These are phyloP conservation scores for Butorides virescens DNA, from an alignment of 2,113 vertebrate species.

Conservation along the genomic window DNA sequence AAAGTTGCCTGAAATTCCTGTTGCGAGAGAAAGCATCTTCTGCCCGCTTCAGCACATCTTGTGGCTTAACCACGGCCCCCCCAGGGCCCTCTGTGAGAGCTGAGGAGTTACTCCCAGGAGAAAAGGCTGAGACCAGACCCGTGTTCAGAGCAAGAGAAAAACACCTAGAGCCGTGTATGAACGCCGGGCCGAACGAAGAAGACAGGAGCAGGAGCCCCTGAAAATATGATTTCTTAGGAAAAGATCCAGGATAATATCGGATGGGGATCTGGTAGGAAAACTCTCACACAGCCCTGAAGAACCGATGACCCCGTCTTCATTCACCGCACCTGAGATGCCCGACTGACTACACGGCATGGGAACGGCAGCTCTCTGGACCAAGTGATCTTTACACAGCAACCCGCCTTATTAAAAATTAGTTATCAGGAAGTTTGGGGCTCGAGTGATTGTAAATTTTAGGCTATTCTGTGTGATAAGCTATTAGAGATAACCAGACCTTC, in stretches of 20 bases:
- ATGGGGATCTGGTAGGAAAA: background rate
- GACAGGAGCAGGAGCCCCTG: background rate
- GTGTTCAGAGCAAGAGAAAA: background rate
- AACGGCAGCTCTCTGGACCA: background rate
- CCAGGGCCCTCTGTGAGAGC: background rate
- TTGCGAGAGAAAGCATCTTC: background rate
- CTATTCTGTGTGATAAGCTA: background rate
- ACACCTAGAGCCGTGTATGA: rapidly evolving
- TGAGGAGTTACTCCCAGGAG: background rate
- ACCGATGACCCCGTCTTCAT: background rate
- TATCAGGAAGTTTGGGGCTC: background rate
- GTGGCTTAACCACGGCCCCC: background rate
- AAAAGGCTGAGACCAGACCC: background rate
- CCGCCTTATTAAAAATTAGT: background rate
- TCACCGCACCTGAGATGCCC: background rate
- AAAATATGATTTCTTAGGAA: background rate
- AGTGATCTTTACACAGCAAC: background rate
- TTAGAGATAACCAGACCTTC: slow-evolving; percentile 55
- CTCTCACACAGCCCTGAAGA: background rate
- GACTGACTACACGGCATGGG: background rate
- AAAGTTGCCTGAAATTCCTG: background rate
- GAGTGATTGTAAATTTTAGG: background rate
- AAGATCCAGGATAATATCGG: background rate
- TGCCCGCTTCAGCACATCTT: background rate
- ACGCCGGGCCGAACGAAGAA: background rate